Conservation (phyloP, 2,888 invertebrate genomes). For the Lasioglossum villosulum region DNA sequence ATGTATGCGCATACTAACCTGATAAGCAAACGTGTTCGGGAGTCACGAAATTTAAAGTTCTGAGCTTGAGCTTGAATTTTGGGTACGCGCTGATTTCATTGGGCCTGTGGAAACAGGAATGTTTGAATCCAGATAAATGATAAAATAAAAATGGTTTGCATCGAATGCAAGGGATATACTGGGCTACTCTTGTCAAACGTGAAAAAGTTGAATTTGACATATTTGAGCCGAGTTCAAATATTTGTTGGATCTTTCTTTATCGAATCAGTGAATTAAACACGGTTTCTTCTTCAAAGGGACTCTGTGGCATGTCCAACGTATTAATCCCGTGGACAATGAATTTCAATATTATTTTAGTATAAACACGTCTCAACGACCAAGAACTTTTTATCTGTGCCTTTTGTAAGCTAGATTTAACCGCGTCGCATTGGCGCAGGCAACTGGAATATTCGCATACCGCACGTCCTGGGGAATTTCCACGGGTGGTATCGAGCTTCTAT, state of each 20-base stretch:
- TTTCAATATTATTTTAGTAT: conserved; percentile 65
- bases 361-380: conserved; percentile 60
- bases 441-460: conserved; percentile 42
- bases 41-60: conserved; percentile 2
- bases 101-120: neutral
- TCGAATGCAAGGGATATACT: neutral
- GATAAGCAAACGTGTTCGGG: conserved; percentile 2
- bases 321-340: conserved; percentile 55
- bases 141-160: neutral
- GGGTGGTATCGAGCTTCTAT: conserved; percentile 60
- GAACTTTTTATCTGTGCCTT: conserved; percentile 49
- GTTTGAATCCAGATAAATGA: neutral
- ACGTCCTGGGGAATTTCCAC: conserved; percentile 42
- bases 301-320: neutral
- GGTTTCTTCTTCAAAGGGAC: neutral
- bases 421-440: conserved; percentile 26
- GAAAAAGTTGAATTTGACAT: neutral
- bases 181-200: neutral
- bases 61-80: neutral
- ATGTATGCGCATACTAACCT: conserved; percentile 2
- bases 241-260: neutral
- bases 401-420: conserved; percentile 44
- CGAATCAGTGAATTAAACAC: neutral
- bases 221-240: neutral
- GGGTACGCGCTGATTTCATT: neutral